A percentile compares a stretch with the other conserved stretches of the same genome.
Conservation (phyloP, 1,140 invertebrate species). For the Pissodes strobi region DNA sequence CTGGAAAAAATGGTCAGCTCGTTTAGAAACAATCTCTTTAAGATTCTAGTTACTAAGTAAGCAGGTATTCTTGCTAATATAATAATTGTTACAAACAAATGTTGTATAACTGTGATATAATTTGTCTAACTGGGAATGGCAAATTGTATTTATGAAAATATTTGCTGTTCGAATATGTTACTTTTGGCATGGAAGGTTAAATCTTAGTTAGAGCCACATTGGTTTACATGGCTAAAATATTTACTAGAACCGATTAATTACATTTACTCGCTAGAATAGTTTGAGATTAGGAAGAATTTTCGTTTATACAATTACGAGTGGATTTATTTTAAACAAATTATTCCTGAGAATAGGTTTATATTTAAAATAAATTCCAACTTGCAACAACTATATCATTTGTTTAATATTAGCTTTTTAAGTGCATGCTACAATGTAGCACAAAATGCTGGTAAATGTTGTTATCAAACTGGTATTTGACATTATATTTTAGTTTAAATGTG, state of each 20-base stretch:
- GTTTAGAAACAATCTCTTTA: constrained; percentile 52
- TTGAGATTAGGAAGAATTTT: too few relatives aligned
- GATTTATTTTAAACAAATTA: too few relatives aligned
- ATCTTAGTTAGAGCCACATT: not conserved
- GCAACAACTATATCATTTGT: too few relatives aligned
- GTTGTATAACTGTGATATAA: too few relatives aligned
- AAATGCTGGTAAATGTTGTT: not conserved
- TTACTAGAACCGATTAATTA: not conserved
- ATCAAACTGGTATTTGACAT: not conserved
- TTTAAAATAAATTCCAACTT: too few relatives aligned
- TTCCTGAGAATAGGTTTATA: too few relatives aligned
- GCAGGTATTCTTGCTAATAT: constrained; percentile 4
- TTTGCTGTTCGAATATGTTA: constrained; percentile 6
- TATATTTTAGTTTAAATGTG: too few relatives aligned
- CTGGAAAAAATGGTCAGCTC: constrained; percentile 50
- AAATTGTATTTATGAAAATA: too few relatives aligned
- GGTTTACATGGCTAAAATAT: not conserved
- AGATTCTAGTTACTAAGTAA: constrained; percentile 51
- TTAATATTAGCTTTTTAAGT: too few relatives aligned
- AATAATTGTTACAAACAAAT: too few relatives aligned
- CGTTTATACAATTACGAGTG: too few relatives aligned
- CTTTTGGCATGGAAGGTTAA: not conserved
- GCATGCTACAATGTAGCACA: constrained; percentile 6
- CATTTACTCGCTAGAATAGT: not conserved
- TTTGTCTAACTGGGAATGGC: too few relatives aligned